Evolutionary conservation across 2,888 invertebrate species (phyloP).

Genomic region (Clanis bilineata): DNA sequence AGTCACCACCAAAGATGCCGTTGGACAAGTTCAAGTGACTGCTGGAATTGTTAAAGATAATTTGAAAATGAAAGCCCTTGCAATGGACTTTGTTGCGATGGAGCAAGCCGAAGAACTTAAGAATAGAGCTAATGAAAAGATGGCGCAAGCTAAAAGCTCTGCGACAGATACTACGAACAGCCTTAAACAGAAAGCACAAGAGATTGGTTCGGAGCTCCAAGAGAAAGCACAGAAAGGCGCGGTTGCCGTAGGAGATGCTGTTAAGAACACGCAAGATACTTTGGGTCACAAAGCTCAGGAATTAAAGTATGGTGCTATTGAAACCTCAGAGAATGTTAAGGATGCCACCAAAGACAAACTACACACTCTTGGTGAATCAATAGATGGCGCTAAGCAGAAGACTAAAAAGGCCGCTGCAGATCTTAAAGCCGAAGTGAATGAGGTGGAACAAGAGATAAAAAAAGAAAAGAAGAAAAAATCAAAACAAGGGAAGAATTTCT

Average conservation of each 20-base stretch:
- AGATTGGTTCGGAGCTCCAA: slow-evolving; percentile 49
- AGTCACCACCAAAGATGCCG: slow-evolving; percentile 47
- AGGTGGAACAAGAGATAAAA: slow-evolving; percentile 56
- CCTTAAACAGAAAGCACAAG: slow-evolving; percentile 45
- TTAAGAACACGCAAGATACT: slow-evolving; percentile 48
- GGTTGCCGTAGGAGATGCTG: slow-evolving; percentile 50
- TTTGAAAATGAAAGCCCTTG: slow-evolving; percentile 63
- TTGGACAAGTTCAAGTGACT: slow-evolving; percentile 60
- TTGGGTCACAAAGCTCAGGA: slow-evolving; percentile 52
- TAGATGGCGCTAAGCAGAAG: slow-evolving; percentile 57
- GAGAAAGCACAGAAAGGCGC: slow-evolving; percentile 59
- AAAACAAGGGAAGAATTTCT: slow-evolving; percentile 72
- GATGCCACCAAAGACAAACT: slow-evolving; percentile 53
- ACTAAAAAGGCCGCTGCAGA: slow-evolving; percentile 47
- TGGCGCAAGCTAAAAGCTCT: slow-evolving; percentile 53
- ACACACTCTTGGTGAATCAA: slow-evolving; percentile 52
- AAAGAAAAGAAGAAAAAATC: slow-evolving; percentile 69
- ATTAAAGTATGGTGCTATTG: slow-evolving; percentile 49
- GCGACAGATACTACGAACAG: slow-evolving; percentile 48
- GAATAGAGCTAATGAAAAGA: slow-evolving; percentile 48
- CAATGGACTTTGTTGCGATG: slow-evolving; percentile 61
- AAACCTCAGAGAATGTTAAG: slow-evolving; percentile 50
- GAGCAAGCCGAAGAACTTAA: slow-evolving; percentile 65
- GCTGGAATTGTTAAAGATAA: slow-evolving; percentile 56
- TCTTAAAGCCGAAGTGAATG: slow-evolving; percentile 38